These are phyloP conservation scores for Lacanobia oleracea DNA, from an alignment of 2,888 invertebrate genomes.

Conservation along the genomic window DNA sequence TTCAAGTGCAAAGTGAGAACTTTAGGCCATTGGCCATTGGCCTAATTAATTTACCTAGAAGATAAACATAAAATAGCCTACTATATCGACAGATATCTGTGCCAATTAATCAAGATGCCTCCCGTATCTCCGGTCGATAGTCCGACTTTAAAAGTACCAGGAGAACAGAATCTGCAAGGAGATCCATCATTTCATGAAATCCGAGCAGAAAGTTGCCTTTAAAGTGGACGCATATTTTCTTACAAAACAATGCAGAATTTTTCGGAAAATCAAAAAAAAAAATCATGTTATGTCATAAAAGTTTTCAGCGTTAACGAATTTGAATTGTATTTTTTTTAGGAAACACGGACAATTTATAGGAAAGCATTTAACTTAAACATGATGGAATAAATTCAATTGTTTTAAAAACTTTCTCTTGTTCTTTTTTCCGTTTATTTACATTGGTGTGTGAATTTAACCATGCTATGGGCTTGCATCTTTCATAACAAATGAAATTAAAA, in stretches of 20 bases:
- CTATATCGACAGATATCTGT: not conserved
- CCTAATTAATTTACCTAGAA: not conserved
- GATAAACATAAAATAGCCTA: slow-evolving; percentile 1
- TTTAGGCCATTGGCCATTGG: not conserved
- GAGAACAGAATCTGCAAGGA: slow-evolving; percentile 9
- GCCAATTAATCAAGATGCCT: slow-evolving; percentile 2
- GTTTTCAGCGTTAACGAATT: not conserved
- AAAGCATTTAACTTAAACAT: not conserved
- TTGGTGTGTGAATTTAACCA: not conserved
- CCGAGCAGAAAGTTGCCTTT: not conserved
- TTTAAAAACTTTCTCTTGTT: not conserved
- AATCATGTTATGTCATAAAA: not conserved
- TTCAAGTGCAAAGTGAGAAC: not conserved
- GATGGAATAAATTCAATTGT: not conserved
- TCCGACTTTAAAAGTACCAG: slow-evolving; percentile 12
- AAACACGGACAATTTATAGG: too few species aligned
- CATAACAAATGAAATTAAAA: slow-evolving; percentile 4
- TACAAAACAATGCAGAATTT: not conserved
- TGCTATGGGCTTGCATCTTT: not conserved
- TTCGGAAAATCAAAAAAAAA: not conserved
- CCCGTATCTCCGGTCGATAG: slow-evolving; percentile 24
- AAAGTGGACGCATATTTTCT: not conserved
- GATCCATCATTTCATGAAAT: not conserved
- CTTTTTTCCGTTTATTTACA: not conserved
- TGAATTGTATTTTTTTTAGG: not conserved